Evolutionary conservation across 2,888 invertebrate genomes (phyloP).

Genomic region (Hypercompe scribonia): DNA sequence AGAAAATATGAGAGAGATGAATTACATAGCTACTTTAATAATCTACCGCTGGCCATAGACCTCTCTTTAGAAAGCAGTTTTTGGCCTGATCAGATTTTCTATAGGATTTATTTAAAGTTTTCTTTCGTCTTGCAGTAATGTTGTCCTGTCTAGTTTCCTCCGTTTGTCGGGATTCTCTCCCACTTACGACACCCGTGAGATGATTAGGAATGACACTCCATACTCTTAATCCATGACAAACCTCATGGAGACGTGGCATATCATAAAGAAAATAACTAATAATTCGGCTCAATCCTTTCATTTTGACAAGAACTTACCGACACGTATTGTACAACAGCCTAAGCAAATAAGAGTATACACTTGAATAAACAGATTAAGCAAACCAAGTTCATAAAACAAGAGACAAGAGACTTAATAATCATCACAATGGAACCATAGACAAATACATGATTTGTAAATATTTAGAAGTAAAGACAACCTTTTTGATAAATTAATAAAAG

Average conservation of each 20-base stretch:
- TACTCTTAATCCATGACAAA: too few species aligned
- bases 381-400: background rate
- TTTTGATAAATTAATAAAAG: background rate
- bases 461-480: background rate
- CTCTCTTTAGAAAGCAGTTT: too few species aligned
- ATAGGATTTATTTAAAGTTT: too few species aligned
- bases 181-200: too few species aligned
- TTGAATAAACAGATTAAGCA: constrained; percentile 3
- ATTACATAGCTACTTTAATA: background rate
- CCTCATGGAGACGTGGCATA: too few species aligned
- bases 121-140: too few species aligned
- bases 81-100: too few species aligned
- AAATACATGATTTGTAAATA: background rate
- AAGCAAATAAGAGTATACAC: background rate
- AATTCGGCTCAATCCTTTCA: background rate
- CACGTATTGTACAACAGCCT: background rate
- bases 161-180: too few species aligned
- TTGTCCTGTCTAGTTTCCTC: too few species aligned
- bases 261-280: background rate
- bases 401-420: constrained; percentile 2
- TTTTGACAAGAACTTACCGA: background rate
- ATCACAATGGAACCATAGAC: background rate
- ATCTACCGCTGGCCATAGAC: too few species aligned
- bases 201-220: too few species aligned
- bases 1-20: background rate